phyloP scores from a whole-genome alignment of 1,140 invertebrate species.

The Sipha flava region DNA sequence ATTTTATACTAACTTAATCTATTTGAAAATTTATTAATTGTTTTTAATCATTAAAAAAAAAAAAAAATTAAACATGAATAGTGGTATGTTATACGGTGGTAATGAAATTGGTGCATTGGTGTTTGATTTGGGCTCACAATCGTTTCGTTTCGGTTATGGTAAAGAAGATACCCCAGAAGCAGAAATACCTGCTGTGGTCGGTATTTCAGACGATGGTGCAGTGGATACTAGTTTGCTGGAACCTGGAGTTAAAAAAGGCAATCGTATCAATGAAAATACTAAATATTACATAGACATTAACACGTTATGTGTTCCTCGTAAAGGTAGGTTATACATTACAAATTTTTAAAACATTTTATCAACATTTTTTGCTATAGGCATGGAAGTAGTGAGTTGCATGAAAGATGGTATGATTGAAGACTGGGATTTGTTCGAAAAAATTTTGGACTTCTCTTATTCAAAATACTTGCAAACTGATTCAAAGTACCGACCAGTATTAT shows the following conservation, averaged over 20 bases:
- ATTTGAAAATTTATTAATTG: too few species aligned
- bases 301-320: slow-evolving; percentile 76
- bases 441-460: slow-evolving; percentile 69
- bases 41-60: too few species aligned
- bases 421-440: slow-evolving; percentile 84
- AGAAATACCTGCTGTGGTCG: slow-evolving; percentile 69
- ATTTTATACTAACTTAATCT: too few species aligned
- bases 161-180: slow-evolving; percentile 81
- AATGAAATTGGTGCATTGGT: slow-evolving; percentile 92
- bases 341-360: slow-evolving; percentile 41
- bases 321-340: slow-evolving; percentile 40
- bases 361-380: slow-evolving; percentile 42
- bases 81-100: slow-evolving; percentile 67
- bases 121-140: slow-evolving; percentile 90
- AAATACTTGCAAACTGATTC: slow-evolving; percentile 68
- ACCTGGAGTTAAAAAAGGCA: slow-evolving; percentile 42
- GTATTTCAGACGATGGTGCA: slow-evolving; percentile 54
- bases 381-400: slow-evolving; percentile 66
- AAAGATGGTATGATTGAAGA: slow-evolving; percentile 86
- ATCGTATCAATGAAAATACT: slow-evolving; percentile 47
- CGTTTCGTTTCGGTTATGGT: slow-evolving; percentile 74
- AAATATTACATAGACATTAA: slow-evolving; percentile 71
- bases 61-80: not conserved
- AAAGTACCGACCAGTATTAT: slow-evolving; percentile 72
- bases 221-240: slow-evolving; percentile 54